Conservation (phyloP, 2,888 invertebrate genomes). For the Aspidiotus destructor region DNA sequence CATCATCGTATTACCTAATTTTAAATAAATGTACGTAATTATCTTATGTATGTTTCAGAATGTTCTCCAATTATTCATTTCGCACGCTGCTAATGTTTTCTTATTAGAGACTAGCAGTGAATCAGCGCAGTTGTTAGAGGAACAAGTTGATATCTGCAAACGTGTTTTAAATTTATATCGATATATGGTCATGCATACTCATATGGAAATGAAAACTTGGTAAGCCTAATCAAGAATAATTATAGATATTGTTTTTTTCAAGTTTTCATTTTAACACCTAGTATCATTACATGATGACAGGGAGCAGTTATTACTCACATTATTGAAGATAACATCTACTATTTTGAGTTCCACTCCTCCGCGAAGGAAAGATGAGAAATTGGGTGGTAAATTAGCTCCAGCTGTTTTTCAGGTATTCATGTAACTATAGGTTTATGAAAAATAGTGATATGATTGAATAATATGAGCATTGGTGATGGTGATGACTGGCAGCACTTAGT, state of each 20-base stretch:
- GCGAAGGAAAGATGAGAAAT: conserved; percentile 59
- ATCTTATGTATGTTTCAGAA: conserved; percentile 36
- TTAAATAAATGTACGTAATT: neutral
- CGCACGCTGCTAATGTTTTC: conserved; percentile 91
- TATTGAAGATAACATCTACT: conserved; percentile 83
- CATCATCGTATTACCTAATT: neutral
- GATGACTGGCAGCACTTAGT: too few relatives aligned
- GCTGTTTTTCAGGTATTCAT: conserved; percentile 60
- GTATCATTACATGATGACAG: conserved; percentile 43
- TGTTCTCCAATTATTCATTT: conserved; percentile 72
- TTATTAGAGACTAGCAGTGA: conserved; percentile 51
- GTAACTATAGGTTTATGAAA: conserved; percentile 23
- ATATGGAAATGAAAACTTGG: conserved; percentile 88
- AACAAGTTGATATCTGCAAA: conserved; percentile 93
- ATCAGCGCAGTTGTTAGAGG: conserved; percentile 62
- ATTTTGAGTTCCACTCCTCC: conserved; percentile 72
- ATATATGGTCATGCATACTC: conserved; percentile 92
- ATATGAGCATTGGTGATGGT: too few relatives aligned
- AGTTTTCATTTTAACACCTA: neutral
- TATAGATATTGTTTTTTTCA: neutral
- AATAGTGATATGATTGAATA: too few relatives aligned
- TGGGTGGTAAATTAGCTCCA: conserved; percentile 69
- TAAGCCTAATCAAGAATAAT: conserved; percentile 42
- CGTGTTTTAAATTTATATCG: conserved; percentile 90
- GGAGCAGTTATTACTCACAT: conserved; percentile 75